phyloP scores from a whole-genome alignment of 2,888 invertebrate species.

The Dexiosoma caninum region DNA sequence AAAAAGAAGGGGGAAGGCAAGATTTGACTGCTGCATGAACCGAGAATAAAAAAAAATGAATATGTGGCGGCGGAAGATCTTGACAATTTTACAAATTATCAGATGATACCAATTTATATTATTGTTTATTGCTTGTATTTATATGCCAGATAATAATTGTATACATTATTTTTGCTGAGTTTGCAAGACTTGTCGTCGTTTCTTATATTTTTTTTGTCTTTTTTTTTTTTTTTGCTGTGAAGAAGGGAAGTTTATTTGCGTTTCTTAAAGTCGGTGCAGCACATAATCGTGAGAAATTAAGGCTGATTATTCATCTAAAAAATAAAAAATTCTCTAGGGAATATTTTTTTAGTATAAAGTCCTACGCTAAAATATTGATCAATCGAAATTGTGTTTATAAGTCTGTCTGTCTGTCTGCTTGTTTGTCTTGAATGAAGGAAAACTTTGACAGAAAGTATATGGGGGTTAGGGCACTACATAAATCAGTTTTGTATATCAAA shows the following conservation, averaged over 20 bases:
- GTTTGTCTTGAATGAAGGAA: too few species aligned
- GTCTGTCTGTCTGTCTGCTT: too few species aligned
- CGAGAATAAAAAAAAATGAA: constrained; percentile 21
- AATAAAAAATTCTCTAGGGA: constrained; percentile 31
- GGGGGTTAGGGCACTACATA: too few species aligned
- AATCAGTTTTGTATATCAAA: too few species aligned
- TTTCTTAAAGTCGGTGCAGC: neutral
- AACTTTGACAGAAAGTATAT: too few species aligned
- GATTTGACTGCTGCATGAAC: neutral
- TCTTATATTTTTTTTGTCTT: neutral
- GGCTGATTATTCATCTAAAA: neutral
- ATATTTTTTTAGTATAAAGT: constrained; percentile 11
- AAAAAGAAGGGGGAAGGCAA: constrained; percentile 24
- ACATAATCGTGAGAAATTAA: constrained; percentile 36
- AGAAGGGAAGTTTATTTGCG: neutral
- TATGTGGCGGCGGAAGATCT: constrained; percentile 63
- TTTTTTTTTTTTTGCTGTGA: neutral
- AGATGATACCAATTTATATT: constrained; percentile 64
- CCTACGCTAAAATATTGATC: constrained; percentile 10
- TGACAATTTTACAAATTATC: constrained; percentile 64
- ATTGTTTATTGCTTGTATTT: constrained; percentile 61
- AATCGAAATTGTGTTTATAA: neutral
- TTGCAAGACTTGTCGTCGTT: neutral
- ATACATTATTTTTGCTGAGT: neutral
- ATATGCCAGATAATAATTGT: constrained; percentile 52